phyloP scores from a whole-genome alignment of 2,797 vertebrate species.

The Anabas testudineus region DNA sequence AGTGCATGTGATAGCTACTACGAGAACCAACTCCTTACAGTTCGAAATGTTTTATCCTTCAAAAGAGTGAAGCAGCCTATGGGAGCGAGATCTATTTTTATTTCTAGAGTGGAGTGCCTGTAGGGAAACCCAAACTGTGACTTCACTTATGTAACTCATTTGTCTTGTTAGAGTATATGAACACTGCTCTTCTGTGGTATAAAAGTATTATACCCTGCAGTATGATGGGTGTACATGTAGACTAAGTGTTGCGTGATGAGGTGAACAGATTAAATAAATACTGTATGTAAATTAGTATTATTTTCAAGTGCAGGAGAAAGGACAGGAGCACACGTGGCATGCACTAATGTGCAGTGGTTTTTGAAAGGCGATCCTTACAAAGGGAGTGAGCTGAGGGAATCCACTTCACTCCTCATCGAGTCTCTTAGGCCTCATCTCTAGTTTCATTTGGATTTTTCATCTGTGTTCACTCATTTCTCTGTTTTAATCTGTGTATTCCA shows the following conservation, averaged over 20 bases:
- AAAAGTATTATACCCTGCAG: neutral
- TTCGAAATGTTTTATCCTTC: neutral
- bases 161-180: neutral
- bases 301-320: conserved; percentile 1
- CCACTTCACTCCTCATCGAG: conserved; percentile 49
- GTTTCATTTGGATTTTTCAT: conserved; percentile 19
- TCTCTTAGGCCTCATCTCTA: conserved; percentile 29
- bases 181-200: neutral
- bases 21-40: neutral
- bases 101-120: neutral
- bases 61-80: conserved; percentile 4
- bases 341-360: conserved; percentile 32
- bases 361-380: conserved; percentile 21
- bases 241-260: neutral
- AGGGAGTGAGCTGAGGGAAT: conserved; percentile 40
- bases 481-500: conserved; percentile 21
- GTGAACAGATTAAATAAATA: neutral
- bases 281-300: neutral
- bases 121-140: conserved; percentile 6
- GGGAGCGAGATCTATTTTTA: conserved; percentile 6
- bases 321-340: conserved; percentile 3
- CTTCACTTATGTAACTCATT: neutral
- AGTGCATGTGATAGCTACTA: neutral
- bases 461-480: conserved; percentile 8
- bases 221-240: neutral